Percentiles rank a stretch among this genome's conserved stretches.
Conservation (phyloP, 2,888 invertebrate species). For the Drosophila pegasa region DNA sequence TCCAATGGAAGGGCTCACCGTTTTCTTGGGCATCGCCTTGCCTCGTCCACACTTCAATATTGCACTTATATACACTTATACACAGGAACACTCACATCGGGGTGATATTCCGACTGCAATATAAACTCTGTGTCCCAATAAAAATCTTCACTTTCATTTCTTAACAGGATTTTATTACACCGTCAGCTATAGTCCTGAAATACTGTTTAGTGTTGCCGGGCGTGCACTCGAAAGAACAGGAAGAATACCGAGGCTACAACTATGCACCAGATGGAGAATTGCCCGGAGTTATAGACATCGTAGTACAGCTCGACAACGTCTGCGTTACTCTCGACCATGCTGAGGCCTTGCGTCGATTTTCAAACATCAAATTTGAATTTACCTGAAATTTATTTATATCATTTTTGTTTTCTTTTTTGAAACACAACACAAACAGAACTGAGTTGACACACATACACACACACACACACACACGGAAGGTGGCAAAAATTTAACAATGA, state of each 20-base stretch:
- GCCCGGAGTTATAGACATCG: constrained; percentile 43
- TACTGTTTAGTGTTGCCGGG: background rate
- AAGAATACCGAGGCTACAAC: constrained; percentile 39
- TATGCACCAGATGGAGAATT: constrained; percentile 33
- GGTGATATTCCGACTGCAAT: too few species aligned
- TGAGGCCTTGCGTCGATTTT: background rate
- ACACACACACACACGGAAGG: background rate
- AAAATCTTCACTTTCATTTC: background rate
- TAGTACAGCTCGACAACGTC: constrained; percentile 55
- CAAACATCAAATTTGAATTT: constrained; percentile 13
- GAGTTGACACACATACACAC: constrained; percentile 1
- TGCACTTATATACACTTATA: too few species aligned
- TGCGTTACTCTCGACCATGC: constrained; percentile 8
- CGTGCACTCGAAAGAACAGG: constrained; percentile 14
- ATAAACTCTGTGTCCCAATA: too few species aligned
- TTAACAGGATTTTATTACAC: constrained; percentile 1
- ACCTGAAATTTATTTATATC: background rate
- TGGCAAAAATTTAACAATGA: constrained; percentile 58
- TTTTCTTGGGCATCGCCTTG: too few species aligned
- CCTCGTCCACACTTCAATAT: too few species aligned
- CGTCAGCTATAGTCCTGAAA: background rate
- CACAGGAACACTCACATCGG: too few species aligned
- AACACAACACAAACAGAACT: constrained; percentile 17
- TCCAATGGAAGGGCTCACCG: too few species aligned
- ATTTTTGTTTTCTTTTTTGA: background rate